Evolutionary conservation across 2,113 vertebrate species (phyloP).

Genomic region (Oophaga pumilio): DNA sequence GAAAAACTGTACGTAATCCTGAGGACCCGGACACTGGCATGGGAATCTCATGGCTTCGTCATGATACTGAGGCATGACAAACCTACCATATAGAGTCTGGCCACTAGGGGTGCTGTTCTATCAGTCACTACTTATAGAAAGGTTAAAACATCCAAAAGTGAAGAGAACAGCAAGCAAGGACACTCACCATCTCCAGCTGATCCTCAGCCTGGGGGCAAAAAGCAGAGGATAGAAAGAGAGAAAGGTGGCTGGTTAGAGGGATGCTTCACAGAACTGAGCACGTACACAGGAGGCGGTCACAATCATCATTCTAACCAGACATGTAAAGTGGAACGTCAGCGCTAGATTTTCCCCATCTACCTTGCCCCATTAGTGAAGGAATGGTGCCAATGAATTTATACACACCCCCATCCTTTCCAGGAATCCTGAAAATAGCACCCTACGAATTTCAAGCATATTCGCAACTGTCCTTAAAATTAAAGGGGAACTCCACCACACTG

Average conservation of each 20-base stretch:
- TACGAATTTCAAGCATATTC: neutral
- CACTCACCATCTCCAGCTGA: conserved; percentile 96
- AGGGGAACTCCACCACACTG: neutral
- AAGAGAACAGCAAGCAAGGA: conserved; percentile 33
- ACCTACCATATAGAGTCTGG: neutral
- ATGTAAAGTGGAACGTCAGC: neutral
- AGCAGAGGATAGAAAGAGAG: conserved; percentile 58
- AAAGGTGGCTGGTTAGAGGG: conserved; percentile 61
- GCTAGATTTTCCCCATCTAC: neutral
- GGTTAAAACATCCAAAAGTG: neutral
- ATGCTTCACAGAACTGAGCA: neutral
- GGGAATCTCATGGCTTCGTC: neutral
- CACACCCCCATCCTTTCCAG: neutral
- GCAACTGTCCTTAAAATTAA: neutral
- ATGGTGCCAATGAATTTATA: neutral
- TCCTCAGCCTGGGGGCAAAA: conserved; percentile 86
- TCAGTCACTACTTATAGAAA: neutral
- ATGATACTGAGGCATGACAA: neutral
- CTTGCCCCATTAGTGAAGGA: neutral
- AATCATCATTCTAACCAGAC: neutral
- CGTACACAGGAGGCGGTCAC: neutral
- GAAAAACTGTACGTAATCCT: neutral
- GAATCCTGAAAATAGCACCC: neutral
- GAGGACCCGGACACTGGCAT: neutral
- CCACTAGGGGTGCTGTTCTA: neutral